Percentiles rank a stretch among this genome's conserved stretches.
Conservation (phyloP, 1,140 invertebrate species). For the Drosophila biarmipes region DNA sequence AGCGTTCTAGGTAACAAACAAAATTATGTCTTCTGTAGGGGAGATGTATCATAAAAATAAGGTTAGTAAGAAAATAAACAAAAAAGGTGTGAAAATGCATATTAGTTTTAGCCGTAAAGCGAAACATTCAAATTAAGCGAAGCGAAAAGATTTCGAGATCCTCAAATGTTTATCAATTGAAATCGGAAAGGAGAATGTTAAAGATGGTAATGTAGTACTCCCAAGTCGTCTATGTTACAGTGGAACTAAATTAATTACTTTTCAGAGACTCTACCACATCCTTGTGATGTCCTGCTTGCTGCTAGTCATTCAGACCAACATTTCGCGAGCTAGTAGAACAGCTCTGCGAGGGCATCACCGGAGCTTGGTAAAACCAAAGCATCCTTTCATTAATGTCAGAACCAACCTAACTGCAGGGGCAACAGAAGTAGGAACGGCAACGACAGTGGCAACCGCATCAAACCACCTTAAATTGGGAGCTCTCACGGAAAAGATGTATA, state of each 20-base stretch:
- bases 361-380: neutral
- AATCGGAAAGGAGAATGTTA: neutral
- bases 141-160: neutral
- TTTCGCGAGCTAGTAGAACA: neutral
- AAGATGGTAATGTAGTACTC: slow-evolving; percentile 1
- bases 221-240: too few relatives aligned
- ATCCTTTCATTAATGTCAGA: neutral
- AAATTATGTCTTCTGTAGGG: too few relatives aligned
- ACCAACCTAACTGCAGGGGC: neutral
- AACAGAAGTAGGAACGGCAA: neutral
- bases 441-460: too few relatives aligned
- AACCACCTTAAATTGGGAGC: neutral
- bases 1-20: neutral
- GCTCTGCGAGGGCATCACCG: neutral
- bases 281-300: neutral
- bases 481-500: neutral
- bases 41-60: neutral
- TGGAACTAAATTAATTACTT: neutral
- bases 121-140: neutral
- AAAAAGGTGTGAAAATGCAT: neutral
- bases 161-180: neutral
- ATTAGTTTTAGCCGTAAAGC: neutral
- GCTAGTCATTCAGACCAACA: neutral
- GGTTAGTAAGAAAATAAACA: neutral
- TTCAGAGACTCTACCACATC: neutral